A percentile compares a stretch with the other conserved stretches of the same genome.
phyloP scores from a whole-genome alignment of 2,113 vertebrate species.

The Rhea pennata region DNA sequence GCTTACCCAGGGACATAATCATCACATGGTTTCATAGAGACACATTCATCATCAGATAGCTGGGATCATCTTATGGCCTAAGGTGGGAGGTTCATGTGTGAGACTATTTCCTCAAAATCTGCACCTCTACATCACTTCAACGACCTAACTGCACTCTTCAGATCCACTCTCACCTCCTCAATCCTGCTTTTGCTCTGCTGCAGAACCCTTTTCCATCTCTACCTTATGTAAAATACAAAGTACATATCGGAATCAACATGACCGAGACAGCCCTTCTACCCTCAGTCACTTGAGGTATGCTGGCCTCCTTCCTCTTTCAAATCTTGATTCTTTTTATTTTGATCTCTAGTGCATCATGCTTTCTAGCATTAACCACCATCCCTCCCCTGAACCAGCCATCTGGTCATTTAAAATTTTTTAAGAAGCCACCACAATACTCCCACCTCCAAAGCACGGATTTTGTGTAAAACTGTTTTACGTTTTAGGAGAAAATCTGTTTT shows the following conservation, averaged over 20 bases:
- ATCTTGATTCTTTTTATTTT: neutral
- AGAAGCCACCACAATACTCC: neutral
- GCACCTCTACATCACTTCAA: neutral
- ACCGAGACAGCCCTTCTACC: neutral
- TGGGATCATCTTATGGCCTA: neutral
- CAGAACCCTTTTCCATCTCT: neutral
- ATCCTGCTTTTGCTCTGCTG: neutral
- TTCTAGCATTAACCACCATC: neutral
- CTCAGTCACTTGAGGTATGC: neutral
- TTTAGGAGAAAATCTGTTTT: neutral
- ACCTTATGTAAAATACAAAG: neutral
- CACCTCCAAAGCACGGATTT: neutral
- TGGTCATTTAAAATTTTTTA: neutral
- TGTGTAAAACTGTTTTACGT: neutral
- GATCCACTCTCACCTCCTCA: neutral
- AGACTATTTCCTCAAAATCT: neutral
- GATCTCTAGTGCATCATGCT: neutral
- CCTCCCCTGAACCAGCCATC: neutral
- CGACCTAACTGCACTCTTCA: neutral
- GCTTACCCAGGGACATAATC: neutral
- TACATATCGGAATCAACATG: fast-evolving
- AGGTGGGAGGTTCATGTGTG: neutral
- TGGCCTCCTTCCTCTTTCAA: neutral
- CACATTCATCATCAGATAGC: no score
- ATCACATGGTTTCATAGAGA: neutral